phyloP scores from a whole-genome alignment of 2,113 vertebrate genomes.

The Romanogobio albipinnatus region DNA sequence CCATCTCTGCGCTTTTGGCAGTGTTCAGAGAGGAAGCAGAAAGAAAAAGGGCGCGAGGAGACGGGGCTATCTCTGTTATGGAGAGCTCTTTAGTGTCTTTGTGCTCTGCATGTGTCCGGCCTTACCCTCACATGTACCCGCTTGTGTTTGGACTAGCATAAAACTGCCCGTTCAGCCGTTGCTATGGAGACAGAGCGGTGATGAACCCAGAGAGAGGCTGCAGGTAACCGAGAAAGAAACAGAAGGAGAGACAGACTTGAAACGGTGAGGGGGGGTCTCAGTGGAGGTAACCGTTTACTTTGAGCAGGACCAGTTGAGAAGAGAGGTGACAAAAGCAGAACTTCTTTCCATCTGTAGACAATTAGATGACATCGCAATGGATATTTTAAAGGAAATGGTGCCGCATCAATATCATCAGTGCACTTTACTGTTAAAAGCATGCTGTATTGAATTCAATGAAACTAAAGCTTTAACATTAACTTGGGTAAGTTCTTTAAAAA shows the following conservation, averaged over 20 bases:
- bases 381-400: background rate
- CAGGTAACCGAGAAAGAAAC: conserved; percentile 39
- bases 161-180: conserved; percentile 61
- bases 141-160: conserved; percentile 62
- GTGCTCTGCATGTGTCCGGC: conserved; percentile 63
- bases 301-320: background rate
- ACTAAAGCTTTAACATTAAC: background rate
- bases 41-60: conserved; percentile 29
- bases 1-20: conserved; percentile 53
- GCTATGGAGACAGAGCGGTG: conserved; percentile 67
- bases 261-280: background rate
- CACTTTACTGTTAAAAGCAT: background rate
- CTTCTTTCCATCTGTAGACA: background rate
- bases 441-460: background rate
- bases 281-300: conserved; percentile 57
- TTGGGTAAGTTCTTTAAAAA: too few relatives aligned
- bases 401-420: background rate
- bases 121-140: conserved; percentile 67
- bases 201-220: conserved; percentile 51
- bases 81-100: conserved; percentile 65
- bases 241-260: conserved; percentile 15
- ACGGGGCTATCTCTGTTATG: conserved; percentile 44
- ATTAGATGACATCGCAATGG: background rate
- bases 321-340: background rate
- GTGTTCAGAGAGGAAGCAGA: conserved; percentile 54